phyloP scores from a whole-genome alignment of 2,113 vertebrate genomes.

The Pomatorhinus ruficollis region DNA sequence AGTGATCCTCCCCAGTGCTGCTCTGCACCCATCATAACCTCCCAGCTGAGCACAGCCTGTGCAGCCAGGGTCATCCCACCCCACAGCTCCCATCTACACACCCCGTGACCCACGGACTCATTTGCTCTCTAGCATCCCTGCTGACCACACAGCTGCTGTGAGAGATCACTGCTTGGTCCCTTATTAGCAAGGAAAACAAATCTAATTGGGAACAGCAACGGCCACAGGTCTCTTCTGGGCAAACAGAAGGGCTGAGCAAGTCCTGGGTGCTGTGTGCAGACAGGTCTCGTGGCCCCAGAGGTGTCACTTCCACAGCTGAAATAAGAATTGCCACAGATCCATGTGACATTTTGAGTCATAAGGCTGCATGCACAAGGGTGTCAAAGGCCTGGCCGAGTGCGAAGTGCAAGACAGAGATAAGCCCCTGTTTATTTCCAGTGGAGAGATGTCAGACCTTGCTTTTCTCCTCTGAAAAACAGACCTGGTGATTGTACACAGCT shows the following conservation, averaged over 20 bases:
- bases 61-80: background rate
- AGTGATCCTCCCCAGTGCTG: fast-evolving
- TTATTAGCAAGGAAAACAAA: background rate
- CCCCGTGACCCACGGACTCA: fast-evolving
- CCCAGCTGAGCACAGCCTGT: fast-evolving
- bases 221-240: background rate
- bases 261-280: fast-evolving
- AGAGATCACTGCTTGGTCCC: fast-evolving
- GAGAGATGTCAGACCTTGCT: background rate
- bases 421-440: background rate
- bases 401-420: background rate
- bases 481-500: background rate
- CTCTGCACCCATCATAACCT: background rate
- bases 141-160: fast-evolving
- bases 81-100: background rate
- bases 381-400: background rate
- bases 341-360: background rate
- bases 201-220: background rate
- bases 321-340: background rate
- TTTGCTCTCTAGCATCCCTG: background rate
- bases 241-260: background rate
- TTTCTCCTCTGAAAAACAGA: background rate
- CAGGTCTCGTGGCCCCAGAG: fast-evolving
- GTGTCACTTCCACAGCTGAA: background rate
- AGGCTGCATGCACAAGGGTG: background rate